Conservation (phyloP, 92 coral and sea anemone species). For the Chrysogorgia sp. region DNA sequence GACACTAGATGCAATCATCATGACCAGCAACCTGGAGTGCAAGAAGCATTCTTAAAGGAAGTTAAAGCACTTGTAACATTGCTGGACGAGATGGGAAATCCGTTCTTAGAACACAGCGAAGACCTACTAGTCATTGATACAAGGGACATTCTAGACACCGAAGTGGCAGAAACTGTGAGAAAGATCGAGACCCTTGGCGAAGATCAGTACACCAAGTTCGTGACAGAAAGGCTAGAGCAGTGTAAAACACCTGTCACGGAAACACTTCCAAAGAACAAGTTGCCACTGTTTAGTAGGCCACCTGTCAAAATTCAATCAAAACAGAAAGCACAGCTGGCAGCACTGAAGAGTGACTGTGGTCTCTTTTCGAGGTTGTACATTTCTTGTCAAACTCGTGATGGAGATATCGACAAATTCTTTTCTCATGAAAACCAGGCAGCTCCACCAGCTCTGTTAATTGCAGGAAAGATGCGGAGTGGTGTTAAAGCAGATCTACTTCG, state of each 20-base stretch:
- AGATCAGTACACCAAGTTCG: constrained; percentile 50
- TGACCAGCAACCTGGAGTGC: constrained; percentile 34
- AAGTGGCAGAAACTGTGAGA: constrained; percentile 41
- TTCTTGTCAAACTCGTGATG: constrained; percentile 62
- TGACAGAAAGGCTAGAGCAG: constrained; percentile 42
- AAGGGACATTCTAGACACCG: constrained; percentile 31
- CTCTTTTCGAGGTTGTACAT: constrained; percentile 62
- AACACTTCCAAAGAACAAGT: constrained; percentile 53
- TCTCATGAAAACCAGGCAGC: constrained; percentile 65
- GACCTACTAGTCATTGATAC: constrained; percentile 51
- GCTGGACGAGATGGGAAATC: constrained; percentile 59
- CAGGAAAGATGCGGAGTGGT: constrained; percentile 11
- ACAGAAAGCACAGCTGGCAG: constrained; percentile 41
- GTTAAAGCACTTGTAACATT: constrained; percentile 37
- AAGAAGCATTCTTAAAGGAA: constrained; percentile 49
- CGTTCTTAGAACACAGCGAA: constrained; percentile 49
- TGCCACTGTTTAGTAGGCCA: constrained; percentile 41
- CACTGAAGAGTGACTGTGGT: constrained; percentile 58
- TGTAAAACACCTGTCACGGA: constrained; percentile 37
- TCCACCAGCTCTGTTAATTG: constrained; percentile 35
- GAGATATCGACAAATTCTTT: constrained; percentile 53
- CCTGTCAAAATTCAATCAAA: constrained; percentile 29
- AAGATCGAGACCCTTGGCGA: constrained; percentile 37
- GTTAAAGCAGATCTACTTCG: constrained; percentile 11
- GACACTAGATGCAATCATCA: constrained; percentile 17